Conservation (phyloP, 1,140 invertebrate genomes). For the Goniozus legneri region DNA sequence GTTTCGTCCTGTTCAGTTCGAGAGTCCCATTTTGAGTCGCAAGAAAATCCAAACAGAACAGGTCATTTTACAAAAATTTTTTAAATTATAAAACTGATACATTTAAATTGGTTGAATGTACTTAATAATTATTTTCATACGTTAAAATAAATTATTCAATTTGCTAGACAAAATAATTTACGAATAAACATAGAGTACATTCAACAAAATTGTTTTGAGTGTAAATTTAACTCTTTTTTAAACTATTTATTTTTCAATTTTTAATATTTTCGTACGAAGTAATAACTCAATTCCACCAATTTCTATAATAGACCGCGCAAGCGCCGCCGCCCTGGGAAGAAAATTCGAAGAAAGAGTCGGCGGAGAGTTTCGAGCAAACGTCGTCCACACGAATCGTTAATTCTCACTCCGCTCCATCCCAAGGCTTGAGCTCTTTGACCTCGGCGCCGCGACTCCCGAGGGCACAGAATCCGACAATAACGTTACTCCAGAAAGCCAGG, state of each 20-base stretch:
- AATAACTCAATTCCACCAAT: too few species aligned
- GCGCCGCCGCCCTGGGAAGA: conserved; percentile 45
- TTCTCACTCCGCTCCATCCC: conserved; percentile 62
- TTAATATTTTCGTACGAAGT: too few species aligned
- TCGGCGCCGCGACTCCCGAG: conserved; percentile 62
- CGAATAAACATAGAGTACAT: too few species aligned
- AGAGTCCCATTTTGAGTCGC: conserved; percentile 64
- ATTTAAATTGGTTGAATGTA: too few species aligned
- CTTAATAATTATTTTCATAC: too few species aligned
- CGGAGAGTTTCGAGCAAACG: conserved; percentile 36
- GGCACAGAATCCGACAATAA: conserved; percentile 85
- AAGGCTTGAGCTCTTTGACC: conserved; percentile 59
- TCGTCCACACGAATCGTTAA: conserved; percentile 57
- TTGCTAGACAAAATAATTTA: background rate
- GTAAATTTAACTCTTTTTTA: too few species aligned
- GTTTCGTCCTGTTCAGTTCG: conserved; percentile 76
- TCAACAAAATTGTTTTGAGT: too few species aligned
- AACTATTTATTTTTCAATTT: too few species aligned
- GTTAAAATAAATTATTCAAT: background rate
- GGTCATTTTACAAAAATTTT: conserved; percentile 20
- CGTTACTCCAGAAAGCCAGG: conserved; percentile 82
- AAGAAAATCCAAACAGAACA: conserved; percentile 38
- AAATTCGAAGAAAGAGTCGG: conserved; percentile 33
- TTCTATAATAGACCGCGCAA: conserved; percentile 9
- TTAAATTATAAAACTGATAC: conserved; percentile 3